Evolutionary conservation across 92 coral and sea anemone genomes (phyloP), one percentile per base, ranked within the genome.

Genomic region (Heteractis magnifica): DNA sequence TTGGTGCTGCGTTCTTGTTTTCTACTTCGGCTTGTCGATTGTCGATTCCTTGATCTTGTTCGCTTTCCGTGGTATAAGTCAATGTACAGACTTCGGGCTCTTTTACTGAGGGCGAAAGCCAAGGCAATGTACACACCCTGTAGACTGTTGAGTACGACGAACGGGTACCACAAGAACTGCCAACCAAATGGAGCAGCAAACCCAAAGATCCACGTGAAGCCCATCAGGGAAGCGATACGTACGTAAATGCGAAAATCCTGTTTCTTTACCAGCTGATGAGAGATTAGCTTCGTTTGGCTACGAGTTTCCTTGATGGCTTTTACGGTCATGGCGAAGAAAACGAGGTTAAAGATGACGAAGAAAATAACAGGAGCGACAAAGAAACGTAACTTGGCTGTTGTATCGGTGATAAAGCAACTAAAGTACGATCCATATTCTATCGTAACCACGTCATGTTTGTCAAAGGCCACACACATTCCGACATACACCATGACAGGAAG

Each of bases 171-270:
- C 75, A 83, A 52, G 79, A 83, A 53, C 20, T 48, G 11, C 81
- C 75, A 83, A 14, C 86, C 86, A 75, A 74, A 83, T 52, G 80
- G 79, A 18, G 86, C 86, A 59, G 52, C 78, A 23, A 90, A 90
- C 12, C 90, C 90, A 75, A 87, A 87, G 20, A 86, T 72, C 93
- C 93, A 90, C 65, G 90, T 87, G 56, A 90, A 87, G 18, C 93
- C 93, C 93, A 87, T 86, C 62, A 87, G 76, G 11, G 77, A 59
- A 15, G 78, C 86, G 58, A 90, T 90, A 26, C 87, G 81, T 15
- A 87, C 62, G 68, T 78, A 90, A 56, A 90, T 79, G 4, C 52
- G 58, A 13, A 87, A 75, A 18, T 52, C 52, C 6, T 14, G 82
- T 41, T 76, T 59, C 8, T 72, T 56, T 8, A 14, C 75, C 10